A percentile compares a stretch with the other conserved stretches of the same genome.
phyloP scores from a whole-genome alignment of 2,113 vertebrate genomes.

The Ramphastos sulfuratus region DNA sequence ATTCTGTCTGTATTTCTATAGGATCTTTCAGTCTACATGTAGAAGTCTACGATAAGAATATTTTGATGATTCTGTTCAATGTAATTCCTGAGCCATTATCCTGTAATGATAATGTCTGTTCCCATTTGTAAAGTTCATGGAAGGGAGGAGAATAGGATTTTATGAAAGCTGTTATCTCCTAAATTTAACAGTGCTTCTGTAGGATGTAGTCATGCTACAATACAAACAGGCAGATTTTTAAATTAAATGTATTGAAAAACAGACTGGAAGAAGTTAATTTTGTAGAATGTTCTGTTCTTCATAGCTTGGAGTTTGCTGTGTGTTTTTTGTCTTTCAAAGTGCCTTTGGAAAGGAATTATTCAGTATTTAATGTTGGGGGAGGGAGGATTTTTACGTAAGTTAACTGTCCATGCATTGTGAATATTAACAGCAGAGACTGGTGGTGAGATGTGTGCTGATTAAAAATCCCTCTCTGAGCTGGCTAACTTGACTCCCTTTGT shows the following conservation, averaged over 20 bases:
- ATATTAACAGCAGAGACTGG: conserved; percentile 3
- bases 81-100: not conserved
- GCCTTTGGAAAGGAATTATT: not conserved
- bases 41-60: not conserved
- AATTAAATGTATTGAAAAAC: not conserved
- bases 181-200: not conserved
- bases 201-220: not conserved
- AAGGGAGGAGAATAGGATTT: not conserved
- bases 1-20: not conserved
- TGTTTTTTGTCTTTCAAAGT: not conserved
- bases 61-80: not conserved
- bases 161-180: not conserved
- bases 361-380: conserved; percentile 6
- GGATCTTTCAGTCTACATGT: not conserved
- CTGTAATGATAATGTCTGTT: not conserved
- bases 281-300: not conserved
- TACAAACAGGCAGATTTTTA: not conserved
- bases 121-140: not conserved
- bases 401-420: conserved; percentile 14
- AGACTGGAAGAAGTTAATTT: not conserved
- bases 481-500: not conserved
- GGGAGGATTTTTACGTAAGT: not conserved
- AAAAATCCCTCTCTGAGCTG: not conserved
- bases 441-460: not conserved
- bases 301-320: not conserved